These are phyloP conservation scores for Philaethria dido DNA, from an alignment of 2,888 invertebrate species.

Conservation along the genomic window DNA sequence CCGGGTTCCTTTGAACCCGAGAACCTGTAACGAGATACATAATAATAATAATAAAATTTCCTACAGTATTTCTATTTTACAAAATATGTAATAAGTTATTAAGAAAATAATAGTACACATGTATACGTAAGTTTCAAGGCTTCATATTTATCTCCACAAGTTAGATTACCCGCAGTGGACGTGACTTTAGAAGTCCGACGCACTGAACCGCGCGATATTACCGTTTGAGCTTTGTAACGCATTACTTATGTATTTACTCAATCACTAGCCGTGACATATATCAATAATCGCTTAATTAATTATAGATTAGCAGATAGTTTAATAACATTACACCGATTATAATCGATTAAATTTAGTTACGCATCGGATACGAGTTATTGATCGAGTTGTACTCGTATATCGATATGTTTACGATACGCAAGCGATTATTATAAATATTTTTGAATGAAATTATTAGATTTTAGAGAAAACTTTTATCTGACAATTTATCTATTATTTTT, in stretches of 20 bases:
- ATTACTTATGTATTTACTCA: constrained; percentile 42
- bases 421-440: too few relatives aligned
- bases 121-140: constrained; percentile 53
- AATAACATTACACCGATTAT: constrained; percentile 12
- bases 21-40: too few relatives aligned
- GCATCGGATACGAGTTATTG: background rate
- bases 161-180: constrained; percentile 75
- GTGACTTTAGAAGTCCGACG: constrained; percentile 73
- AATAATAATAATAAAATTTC: too few relatives aligned
- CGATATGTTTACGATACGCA: too few relatives aligned
- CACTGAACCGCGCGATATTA: constrained; percentile 75
- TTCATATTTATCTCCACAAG: constrained; percentile 67
- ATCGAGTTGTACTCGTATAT: too few relatives aligned
- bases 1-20: too few relatives aligned
- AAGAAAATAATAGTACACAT: background rate
- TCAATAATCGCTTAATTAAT: constrained; percentile 33
- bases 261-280: constrained; percentile 32
- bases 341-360: background rate
- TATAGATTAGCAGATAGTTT: constrained; percentile 9
- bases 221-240: constrained; percentile 66
- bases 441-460: too few relatives aligned
- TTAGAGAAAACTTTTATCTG: too few relatives aligned
- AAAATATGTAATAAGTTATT: background rate
- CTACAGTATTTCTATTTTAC: too few relatives aligned
- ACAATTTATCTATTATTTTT: too few relatives aligned